Conservation (phyloP, 2,797 vertebrate species). For the Cuculus canorus region DNA sequence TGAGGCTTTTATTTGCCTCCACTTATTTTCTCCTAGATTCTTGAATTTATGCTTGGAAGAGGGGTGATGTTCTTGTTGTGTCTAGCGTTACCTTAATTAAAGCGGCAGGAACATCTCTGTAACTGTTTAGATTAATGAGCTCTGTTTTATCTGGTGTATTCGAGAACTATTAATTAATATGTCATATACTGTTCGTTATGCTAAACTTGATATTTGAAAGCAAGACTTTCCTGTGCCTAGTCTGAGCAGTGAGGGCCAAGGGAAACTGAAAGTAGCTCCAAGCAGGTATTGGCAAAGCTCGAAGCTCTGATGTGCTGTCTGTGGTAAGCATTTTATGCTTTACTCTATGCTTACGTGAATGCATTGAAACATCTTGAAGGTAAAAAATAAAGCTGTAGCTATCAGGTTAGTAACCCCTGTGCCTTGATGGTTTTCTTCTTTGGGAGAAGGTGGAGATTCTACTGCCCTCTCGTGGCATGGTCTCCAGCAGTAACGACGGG, state of each 20-base stretch:
- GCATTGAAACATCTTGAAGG: not conserved
- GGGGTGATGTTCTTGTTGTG: not conserved
- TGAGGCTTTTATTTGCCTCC: not conserved
- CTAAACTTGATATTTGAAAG: not conserved
- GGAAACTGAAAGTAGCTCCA: not conserved
- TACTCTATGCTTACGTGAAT: not conserved
- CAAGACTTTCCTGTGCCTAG: not conserved
- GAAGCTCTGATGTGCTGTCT: not conserved
- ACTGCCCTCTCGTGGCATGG: slow-evolving; percentile 45
- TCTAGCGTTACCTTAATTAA: not conserved
- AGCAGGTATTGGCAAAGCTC: not conserved
- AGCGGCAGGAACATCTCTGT: not conserved
- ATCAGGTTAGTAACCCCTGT: not conserved
- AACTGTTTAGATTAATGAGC: not conserved
- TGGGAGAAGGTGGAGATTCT: not conserved
- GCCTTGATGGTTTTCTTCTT: accelerated
- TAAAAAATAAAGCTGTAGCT: not conserved
- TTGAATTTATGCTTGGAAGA: not conserved
- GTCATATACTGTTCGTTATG: not conserved
- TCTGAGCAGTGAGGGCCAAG: not conserved
- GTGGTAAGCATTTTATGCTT: not conserved
- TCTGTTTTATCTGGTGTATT: not conserved
- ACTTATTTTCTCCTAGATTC: not conserved
- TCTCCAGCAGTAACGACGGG: accelerated
- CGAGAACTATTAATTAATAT: not conserved